These are phyloP conservation scores for Yponomeuta malinellus DNA, from an alignment of 2,888 invertebrate species.

Conservation along the genomic window DNA sequence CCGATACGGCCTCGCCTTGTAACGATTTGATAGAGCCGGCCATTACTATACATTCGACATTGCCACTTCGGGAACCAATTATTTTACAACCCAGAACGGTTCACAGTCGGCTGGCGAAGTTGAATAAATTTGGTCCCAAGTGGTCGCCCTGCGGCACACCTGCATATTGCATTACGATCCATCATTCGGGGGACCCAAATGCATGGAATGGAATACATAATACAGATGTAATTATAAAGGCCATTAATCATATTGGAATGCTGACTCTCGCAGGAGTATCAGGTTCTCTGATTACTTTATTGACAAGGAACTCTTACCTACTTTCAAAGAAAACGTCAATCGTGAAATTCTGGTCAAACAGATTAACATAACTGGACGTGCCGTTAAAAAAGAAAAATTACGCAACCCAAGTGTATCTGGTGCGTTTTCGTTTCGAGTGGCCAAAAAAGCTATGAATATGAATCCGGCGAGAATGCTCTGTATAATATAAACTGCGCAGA, in stretches of 20 bases:
- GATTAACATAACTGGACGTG: slow-evolving; percentile 72
- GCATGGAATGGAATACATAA: background rate
- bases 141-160: slow-evolving; percentile 5
- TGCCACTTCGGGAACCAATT: slow-evolving; percentile 1
- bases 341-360: slow-evolving; percentile 61
- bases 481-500: slow-evolving; percentile 35
- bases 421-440: slow-evolving; percentile 21
- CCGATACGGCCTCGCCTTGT: slow-evolving; percentile 19
- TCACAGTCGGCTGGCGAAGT: background rate
- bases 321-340: slow-evolving; percentile 43
- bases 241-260: background rate
- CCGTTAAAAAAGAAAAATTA: slow-evolving; percentile 67
- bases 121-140: slow-evolving; percentile 8
- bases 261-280: background rate
- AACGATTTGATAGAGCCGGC: slow-evolving; percentile 15
- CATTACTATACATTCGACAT: slow-evolving; percentile 7
- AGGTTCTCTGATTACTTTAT: background rate
- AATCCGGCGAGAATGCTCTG: slow-evolving; percentile 8
- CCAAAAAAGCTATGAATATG: slow-evolving; percentile 14
- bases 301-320: slow-evolving; percentile 25
- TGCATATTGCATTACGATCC: background rate
- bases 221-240: slow-evolving; percentile 3
- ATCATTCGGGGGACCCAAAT: slow-evolving; percentile 2
- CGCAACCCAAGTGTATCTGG: slow-evolving; percentile 57
- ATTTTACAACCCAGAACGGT: background rate